These are phyloP conservation scores for Noturus placidus DNA, from an alignment of 2,113 vertebrate species.

Conservation along the genomic window DNA sequence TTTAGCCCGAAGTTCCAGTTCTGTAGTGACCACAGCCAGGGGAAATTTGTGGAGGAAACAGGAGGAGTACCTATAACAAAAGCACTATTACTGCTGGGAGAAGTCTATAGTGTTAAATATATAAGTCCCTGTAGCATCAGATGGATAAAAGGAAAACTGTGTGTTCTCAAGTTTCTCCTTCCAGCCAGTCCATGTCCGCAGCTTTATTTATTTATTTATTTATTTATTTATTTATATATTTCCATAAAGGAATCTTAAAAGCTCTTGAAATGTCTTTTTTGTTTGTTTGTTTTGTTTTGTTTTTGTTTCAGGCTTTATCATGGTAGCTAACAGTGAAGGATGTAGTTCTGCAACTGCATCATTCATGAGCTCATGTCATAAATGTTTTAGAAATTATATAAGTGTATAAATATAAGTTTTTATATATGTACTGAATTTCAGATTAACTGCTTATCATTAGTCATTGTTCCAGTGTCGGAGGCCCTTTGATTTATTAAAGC, in stretches of 20 bases:
- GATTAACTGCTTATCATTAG: neutral
- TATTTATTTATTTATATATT: constrained; percentile 31
- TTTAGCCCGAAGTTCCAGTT: constrained; percentile 25
- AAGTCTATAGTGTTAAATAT: neutral
- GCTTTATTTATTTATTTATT: constrained; percentile 27
- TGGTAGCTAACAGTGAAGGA: constrained; percentile 40
- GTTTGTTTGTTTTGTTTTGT: no score
- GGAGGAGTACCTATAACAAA: constrained; percentile 4
- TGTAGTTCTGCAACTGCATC: constrained; percentile 16
- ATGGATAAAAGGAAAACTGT: neutral
- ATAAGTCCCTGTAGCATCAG: neutral
- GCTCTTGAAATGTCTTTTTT: constrained; percentile 16
- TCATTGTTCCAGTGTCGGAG: neutral
- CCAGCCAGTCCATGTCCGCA: constrained; percentile 2
- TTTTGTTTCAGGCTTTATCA: constrained; percentile 16
- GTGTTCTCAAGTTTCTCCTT: neutral
- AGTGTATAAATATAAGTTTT: neutral
- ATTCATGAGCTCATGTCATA: neutral
- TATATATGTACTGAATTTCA: neutral
- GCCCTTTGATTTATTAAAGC: neutral
- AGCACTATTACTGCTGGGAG: neutral
- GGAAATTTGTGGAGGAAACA: neutral
- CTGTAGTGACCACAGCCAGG: neutral
- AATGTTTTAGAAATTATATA: neutral
- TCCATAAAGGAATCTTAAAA: constrained; percentile 35